Conservation (phyloP, 2,113 vertebrate species). For the Tenebrosternarchus preto region DNA sequence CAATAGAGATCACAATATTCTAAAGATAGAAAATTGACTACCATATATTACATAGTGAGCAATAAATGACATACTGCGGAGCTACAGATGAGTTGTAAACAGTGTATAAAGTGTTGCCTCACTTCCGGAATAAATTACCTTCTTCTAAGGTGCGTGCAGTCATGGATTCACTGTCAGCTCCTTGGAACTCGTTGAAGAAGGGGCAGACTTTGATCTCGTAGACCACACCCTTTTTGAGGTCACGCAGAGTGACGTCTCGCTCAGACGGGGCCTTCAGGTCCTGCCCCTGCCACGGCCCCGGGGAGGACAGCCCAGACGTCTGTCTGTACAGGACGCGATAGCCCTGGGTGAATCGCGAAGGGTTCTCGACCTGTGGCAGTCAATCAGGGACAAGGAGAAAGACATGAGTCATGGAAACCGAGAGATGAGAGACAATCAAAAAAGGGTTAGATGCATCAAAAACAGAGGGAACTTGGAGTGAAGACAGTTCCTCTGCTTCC, state of each 20-base stretch:
- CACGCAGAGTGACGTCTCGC: conserved; percentile 81
- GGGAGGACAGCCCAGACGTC: conserved; percentile 83
- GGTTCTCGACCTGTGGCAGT: conserved; percentile 86
- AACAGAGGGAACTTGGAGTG: not conserved
- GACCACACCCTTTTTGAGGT: conserved; percentile 89
- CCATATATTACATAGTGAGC: not conserved
- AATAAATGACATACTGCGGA: too few relatives aligned
- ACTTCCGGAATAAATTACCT: conserved; percentile 71
- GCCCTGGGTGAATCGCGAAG: conserved; percentile 97
- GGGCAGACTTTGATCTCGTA: conserved; percentile 97
- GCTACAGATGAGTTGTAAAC: too few relatives aligned
- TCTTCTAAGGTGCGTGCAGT: conserved; percentile 93
- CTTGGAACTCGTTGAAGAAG: conserved; percentile 98
- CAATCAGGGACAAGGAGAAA: conserved; percentile 26
- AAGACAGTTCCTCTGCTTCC: not conserved
- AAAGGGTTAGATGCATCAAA: not conserved
- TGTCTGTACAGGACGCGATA: conserved; percentile 93
- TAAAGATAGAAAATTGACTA: not conserved
- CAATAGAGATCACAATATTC: not conserved
- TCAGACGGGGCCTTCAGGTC: conserved; percentile 93
- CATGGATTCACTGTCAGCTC: conserved; percentile 95
- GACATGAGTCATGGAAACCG: not conserved
- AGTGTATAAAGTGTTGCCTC: too few relatives aligned
- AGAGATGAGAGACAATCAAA: not conserved
- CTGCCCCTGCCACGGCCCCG: conserved; percentile 85